These are phyloP conservation scores for Calonectris borealis DNA, from an alignment of 2,113 vertebrate species.

Conservation along the genomic window DNA sequence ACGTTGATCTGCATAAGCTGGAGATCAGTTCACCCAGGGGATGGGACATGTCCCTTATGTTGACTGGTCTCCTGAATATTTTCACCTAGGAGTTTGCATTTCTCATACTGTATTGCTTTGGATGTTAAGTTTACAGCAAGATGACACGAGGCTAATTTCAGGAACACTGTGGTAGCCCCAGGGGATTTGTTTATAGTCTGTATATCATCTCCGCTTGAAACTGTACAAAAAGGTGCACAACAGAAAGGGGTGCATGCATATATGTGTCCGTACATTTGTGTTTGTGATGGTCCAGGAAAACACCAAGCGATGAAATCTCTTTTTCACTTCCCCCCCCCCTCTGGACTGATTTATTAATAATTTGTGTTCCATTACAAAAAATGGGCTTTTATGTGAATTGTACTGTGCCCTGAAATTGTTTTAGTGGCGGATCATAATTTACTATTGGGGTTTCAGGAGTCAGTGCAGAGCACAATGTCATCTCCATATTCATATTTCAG, in stretches of 20 bases:
- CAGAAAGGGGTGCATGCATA: neutral
- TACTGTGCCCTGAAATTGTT: slow-evolving; percentile 61
- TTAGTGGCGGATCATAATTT: slow-evolving; percentile 62
- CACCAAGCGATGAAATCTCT: neutral
- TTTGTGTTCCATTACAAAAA: slow-evolving; percentile 61
- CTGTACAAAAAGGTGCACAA: neutral
- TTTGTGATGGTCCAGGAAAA: neutral
- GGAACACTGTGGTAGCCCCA: neutral
- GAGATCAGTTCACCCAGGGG: neutral
- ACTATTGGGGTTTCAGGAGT: slow-evolving; percentile 61
- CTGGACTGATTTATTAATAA: slow-evolving; percentile 69
- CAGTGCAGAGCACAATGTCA: slow-evolving; percentile 62
- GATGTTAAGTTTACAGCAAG: neutral
- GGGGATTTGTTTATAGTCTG: neutral
- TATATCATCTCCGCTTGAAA: neutral
- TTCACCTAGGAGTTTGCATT: neutral
- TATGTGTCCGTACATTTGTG: neutral
- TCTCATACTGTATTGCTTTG: neutral
- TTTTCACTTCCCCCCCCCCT: neutral
- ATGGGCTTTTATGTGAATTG: slow-evolving; percentile 41
- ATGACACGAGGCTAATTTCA: neutral
- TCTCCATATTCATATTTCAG: slow-evolving; percentile 79
- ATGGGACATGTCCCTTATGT: neutral
- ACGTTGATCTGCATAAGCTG: neutral
- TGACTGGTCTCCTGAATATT: neutral